phyloP scores from a whole-genome alignment of 2,888 invertebrate genomes.

The Drosophila aldrichi region DNA sequence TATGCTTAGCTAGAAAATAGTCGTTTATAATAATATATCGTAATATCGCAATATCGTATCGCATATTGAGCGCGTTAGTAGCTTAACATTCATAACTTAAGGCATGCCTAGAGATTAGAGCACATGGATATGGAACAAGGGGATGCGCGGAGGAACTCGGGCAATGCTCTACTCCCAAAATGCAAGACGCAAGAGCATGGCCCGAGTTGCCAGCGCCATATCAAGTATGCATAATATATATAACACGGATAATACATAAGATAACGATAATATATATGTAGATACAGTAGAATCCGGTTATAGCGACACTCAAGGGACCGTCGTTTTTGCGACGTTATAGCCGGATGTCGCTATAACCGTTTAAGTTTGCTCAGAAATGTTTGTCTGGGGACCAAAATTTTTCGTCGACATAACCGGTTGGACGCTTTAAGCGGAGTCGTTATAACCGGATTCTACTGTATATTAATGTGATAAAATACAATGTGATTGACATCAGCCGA shows the following conservation, averaged over 20 bases:
- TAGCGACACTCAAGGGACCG: too few relatives aligned
- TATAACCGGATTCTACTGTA: too few relatives aligned
- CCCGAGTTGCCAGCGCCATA: conserved; percentile 21
- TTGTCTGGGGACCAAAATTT: too few relatives aligned
- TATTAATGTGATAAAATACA: conserved; percentile 1
- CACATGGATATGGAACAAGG: conserved; percentile 11
- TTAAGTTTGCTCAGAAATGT: too few relatives aligned
- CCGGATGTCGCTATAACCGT: too few relatives aligned
- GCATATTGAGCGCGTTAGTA: conserved; percentile 43
- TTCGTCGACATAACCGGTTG: too few relatives aligned
- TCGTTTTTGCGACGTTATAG: too few relatives aligned
- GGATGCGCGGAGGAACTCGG: conserved; percentile 18
- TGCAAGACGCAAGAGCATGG: conserved; percentile 16
- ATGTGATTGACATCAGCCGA: conserved; percentile 10
- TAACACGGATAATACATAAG: conserved; percentile 17
- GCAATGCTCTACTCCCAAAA: conserved; percentile 11
- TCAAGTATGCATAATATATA: not conserved
- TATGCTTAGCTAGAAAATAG: not conserved
- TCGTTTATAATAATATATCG: not conserved
- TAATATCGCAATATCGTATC: not conserved
- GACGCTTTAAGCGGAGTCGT: too few relatives aligned
- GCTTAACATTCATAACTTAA: conserved; percentile 49
- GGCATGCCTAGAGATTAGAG: conserved; percentile 47
- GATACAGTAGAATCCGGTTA: too few relatives aligned
- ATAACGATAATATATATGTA: conserved; percentile 28